These are phyloP conservation scores for Bucorvus abyssinicus DNA, from an alignment of 2,797 vertebrate species.

Conservation along the genomic window DNA sequence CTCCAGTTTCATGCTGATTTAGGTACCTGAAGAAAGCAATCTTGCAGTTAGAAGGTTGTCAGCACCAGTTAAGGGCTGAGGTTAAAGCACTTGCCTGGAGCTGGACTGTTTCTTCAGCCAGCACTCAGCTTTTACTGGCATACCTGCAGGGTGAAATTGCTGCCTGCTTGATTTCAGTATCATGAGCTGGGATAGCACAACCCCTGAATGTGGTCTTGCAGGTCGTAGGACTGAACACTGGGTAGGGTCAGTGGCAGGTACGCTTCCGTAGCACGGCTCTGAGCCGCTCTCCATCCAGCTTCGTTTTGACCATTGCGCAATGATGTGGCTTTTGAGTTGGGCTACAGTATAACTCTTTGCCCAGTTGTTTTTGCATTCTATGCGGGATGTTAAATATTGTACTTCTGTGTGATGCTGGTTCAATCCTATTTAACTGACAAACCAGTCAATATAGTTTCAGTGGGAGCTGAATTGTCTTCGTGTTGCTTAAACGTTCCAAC, in stretches of 20 bases:
- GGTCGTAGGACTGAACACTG: rapidly evolving
- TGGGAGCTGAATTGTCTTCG: neutral
- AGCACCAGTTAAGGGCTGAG: neutral
- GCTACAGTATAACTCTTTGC: neutral
- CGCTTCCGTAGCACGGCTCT: neutral
- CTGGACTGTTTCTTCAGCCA: neutral
- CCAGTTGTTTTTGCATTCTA: rapidly evolving
- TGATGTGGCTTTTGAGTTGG: neutral
- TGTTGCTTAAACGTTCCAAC: neutral
- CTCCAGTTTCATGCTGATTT: neutral
- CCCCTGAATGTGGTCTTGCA: neutral
- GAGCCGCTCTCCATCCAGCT: neutral
- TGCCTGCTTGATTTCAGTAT: neutral
- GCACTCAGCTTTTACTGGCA: neutral
- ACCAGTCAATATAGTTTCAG: rapidly evolving
- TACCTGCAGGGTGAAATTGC: neutral
- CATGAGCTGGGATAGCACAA: neutral
- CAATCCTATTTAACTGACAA: neutral
- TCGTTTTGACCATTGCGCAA: rapidly evolving
- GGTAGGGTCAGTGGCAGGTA: neutral
- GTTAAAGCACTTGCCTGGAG: neutral
- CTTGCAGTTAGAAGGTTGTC: neutral
- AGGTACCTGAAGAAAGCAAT: neutral
- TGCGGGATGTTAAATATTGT: neutral
- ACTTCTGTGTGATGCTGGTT: neutral